These are phyloP conservation scores for Tragulus kanchil DNA, from an alignment of 2,113 vertebrate genomes.

Conservation along the genomic window DNA sequence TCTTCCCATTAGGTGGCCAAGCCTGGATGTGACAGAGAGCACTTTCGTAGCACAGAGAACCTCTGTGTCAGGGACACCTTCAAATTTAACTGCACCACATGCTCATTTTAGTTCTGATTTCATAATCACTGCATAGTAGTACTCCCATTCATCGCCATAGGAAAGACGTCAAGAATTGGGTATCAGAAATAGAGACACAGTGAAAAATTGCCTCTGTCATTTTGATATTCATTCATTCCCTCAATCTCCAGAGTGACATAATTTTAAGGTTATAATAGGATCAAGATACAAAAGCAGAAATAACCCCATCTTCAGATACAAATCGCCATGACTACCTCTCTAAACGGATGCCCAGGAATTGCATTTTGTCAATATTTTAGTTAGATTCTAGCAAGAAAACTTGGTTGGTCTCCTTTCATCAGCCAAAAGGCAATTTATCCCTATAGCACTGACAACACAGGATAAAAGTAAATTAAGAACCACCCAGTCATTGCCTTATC, in stretches of 20 bases:
- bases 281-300: neutral
- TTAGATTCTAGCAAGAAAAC: neutral
- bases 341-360: neutral
- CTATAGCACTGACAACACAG: neutral
- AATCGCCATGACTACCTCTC: neutral
- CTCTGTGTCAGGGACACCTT: neutral
- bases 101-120: neutral
- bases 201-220: neutral
- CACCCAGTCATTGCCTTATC: neutral
- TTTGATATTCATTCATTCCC: neutral
- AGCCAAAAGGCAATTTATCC: slow-evolving; percentile 10
- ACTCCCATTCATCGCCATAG: neutral
- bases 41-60: neutral
- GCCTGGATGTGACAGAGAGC: neutral
- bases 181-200: neutral
- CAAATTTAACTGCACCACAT: neutral
- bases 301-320: neutral
- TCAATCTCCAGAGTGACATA: neutral
- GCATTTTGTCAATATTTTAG: neutral
- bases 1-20: neutral
- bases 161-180: neutral
- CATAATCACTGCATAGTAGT: rapidly evolving
- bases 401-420: neutral
- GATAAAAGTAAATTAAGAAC: slow-evolving; percentile 52
- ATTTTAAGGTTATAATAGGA: neutral